Evolutionary conservation across 2,888 invertebrate genomes (phyloP), one percentile per base, ranked within the genome.

Genomic region (Cephus pulcher): DNA sequence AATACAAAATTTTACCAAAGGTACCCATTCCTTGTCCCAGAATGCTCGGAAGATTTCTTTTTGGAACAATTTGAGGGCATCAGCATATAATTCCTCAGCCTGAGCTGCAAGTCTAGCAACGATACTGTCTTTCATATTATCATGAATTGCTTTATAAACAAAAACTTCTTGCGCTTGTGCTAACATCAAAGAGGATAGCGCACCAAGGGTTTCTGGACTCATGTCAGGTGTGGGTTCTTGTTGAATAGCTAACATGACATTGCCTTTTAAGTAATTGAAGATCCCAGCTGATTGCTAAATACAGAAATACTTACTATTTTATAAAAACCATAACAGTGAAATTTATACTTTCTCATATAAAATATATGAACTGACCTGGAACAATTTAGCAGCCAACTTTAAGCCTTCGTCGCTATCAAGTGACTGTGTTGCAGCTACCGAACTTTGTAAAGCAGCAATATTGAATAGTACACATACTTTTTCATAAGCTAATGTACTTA

Each of bases 111-210:
- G 93, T 93, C 97, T 98, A 12, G 98, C 98, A 84, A 98, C 94
- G 86, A 98, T 95, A 80, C 94, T 94, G 89, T 98, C 97, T 92
- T 99, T 99, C 98, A 99, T 99, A 86, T 95, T 95, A 92, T 98
- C 97, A 89, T 95, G 94, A 83, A 97, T 96, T 76, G 99, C 98
- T 93, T 99, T 99, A 89, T 96, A 95, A 75, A 98, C 97, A 91
- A 99, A 97, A 83, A 98, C 96, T 93, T 99, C 99, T 92, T 99
- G 99, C 12, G 98, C 99, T 93, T 99, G 99, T 30, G 99, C 99
- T 74, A 99, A 93, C 98, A 99, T 98, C 75, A 99, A 93, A 75
- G 96, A 94, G 76, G 96, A 94, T 34, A 99, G 93, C 68, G 98
- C 97, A 79, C 94, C 94, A 77, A 99, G 94, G 34, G 98, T 96